Evolutionary conservation across 2,888 invertebrate species (phyloP).

Genomic region (Andrena bicolor): DNA sequence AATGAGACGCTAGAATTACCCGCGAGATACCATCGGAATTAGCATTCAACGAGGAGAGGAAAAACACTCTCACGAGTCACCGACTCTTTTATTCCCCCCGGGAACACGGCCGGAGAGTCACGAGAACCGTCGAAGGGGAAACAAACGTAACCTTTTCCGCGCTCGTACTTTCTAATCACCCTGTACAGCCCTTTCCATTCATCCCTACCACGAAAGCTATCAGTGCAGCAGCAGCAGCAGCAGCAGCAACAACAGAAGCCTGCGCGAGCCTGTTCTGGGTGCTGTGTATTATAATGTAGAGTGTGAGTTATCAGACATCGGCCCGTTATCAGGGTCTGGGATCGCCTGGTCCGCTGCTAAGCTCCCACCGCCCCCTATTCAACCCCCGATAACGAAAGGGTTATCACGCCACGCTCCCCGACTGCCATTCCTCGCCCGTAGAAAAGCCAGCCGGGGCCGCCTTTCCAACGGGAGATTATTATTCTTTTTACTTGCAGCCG

Average conservation of each 20-base stretch:
- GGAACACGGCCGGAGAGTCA: background rate
- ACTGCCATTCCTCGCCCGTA: constrained; percentile 72
- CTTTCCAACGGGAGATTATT: constrained; percentile 75
- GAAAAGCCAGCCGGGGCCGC: constrained; percentile 62
- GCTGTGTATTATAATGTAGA: constrained; percentile 81
- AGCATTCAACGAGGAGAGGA: background rate
- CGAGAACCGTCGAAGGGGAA: constrained; percentile 20
- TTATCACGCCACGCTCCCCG: constrained; percentile 82
- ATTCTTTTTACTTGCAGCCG: constrained; percentile 72
- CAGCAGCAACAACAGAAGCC: constrained; percentile 53
- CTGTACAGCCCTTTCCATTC: constrained; percentile 46
- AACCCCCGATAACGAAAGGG: constrained; percentile 84
- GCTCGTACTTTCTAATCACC: constrained; percentile 69
- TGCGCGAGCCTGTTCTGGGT: constrained; percentile 67
- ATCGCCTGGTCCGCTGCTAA: constrained; percentile 80
- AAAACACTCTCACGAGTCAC: background rate
- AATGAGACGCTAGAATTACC: background rate
- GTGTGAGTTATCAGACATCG: constrained; percentile 83
- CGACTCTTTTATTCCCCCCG: background rate
- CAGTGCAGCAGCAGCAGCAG: constrained; percentile 44
- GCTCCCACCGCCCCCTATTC: constrained; percentile 73
- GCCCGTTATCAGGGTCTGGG: constrained; percentile 80
- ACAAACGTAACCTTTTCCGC: constrained; percentile 12
- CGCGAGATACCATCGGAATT: background rate
- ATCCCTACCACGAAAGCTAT: constrained; percentile 40